Conservation (phyloP, 2,113 vertebrate species). For the Rynchops niger region DNA sequence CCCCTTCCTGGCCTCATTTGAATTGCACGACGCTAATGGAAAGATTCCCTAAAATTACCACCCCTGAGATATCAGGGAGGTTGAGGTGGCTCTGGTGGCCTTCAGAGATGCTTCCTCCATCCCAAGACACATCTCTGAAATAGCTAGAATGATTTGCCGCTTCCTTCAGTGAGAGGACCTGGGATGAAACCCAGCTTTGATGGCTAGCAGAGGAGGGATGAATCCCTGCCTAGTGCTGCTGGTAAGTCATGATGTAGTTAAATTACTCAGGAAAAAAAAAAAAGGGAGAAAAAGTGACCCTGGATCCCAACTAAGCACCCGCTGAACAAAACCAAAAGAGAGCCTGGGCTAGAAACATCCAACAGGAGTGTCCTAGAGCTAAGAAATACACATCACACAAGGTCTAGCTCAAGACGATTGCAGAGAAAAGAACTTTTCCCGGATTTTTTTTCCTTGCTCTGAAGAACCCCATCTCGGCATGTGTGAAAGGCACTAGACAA, state of each 20-base stretch:
- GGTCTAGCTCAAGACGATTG: not conserved
- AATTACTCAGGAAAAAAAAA: not conserved
- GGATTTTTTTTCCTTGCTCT: not conserved
- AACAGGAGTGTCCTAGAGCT: not conserved
- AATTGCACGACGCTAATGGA: not conserved
- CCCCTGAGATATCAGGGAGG: accelerated
- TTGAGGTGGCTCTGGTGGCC: not conserved
- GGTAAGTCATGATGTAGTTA: not conserved
- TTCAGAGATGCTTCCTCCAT: not conserved
- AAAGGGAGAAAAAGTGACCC: not conserved
- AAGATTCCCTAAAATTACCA: not conserved
- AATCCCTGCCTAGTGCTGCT: not conserved
- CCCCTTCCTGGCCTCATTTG: not conserved
- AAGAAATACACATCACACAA: accelerated
- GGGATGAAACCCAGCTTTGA: not conserved
- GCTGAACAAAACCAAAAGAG: not conserved
- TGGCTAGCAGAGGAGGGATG: not conserved
- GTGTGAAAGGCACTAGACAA: not conserved
- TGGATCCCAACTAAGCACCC: not conserved
- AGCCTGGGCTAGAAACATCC: not conserved
- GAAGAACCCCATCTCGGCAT: not conserved
- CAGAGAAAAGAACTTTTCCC: not conserved
- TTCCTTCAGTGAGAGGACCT: not conserved
- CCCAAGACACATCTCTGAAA: not conserved
- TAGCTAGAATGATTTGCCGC: not conserved